Evolutionary conservation across 2,113 vertebrate species (phyloP).

Genomic region (Serilophus lunatus): DNA sequence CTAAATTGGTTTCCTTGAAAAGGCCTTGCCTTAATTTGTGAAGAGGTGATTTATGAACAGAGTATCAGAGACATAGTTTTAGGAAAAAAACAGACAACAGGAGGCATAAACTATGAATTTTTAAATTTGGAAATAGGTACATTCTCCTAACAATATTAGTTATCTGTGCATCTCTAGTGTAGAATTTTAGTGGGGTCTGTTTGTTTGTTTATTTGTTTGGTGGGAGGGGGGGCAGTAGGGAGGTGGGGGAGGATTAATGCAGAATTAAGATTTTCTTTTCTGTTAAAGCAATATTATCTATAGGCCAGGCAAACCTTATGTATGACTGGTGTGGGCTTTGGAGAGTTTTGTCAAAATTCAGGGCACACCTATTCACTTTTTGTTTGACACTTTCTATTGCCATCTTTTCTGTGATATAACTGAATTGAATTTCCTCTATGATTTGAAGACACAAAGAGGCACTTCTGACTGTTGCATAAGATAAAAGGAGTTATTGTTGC

Average conservation of each 20-base stretch:
- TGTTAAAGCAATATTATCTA: background rate
- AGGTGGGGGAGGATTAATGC: background rate
- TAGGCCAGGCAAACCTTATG: background rate
- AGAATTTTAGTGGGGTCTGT: background rate
- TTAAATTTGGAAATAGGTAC: background rate
- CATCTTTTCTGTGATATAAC: background rate
- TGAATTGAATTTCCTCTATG: background rate
- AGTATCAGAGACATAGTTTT: background rate
- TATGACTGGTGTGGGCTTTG: background rate
- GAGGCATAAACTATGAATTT: background rate
- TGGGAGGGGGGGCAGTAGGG: too few relatives aligned
- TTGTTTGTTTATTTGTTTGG: too few relatives aligned
- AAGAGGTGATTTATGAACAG: background rate
- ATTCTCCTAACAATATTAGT: background rate
- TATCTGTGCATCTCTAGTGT: background rate
- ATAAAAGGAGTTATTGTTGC: background rate
- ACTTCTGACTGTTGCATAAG: background rate
- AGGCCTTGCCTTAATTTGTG: background rate
- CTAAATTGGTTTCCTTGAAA: background rate
- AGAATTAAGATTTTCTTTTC: background rate
- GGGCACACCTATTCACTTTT: background rate
- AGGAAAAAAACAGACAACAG: background rate
- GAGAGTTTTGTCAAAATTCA: background rate
- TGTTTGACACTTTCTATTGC: background rate
- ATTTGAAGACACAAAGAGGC: background rate